Conservation (phyloP, 2,888 invertebrate species). For the Notodonta ziczac region DNA sequence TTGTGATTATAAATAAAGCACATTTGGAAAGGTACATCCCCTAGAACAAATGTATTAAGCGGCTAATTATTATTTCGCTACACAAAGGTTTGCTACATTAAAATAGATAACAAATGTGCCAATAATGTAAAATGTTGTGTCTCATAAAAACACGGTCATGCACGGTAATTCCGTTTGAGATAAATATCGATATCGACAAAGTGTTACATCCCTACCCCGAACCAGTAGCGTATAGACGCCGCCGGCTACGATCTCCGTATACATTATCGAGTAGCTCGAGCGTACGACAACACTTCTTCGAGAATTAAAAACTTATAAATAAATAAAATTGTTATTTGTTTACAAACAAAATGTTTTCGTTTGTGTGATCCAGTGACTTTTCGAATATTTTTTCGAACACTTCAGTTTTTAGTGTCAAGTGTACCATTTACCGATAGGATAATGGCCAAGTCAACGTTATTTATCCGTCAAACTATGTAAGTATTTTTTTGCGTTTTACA, state of each 20-base stretch:
- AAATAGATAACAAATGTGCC: not conserved
- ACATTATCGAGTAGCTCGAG: conserved; percentile 56
- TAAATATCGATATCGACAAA: conserved; percentile 37
- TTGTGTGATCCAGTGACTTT: conserved; percentile 39
- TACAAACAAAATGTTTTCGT: conserved; percentile 24
- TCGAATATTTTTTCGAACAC: conserved; percentile 18
- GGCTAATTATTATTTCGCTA: not conserved
- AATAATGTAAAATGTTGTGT: not conserved
- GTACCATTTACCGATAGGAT: conserved; percentile 17
- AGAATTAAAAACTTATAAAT: conserved; percentile 21
- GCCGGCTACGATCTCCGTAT: conserved; percentile 50
- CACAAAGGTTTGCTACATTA: not conserved
- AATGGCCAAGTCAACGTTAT: conserved; percentile 55
- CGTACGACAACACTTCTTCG: conserved; percentile 39
- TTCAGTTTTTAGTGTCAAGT: conserved; percentile 30
- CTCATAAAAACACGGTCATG: not conserved
- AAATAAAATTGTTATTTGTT: conserved; percentile 24
- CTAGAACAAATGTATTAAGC: not conserved
- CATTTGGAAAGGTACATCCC: too few relatives aligned
- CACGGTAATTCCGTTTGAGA: conserved; percentile 4
- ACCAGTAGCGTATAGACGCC: conserved; percentile 48
- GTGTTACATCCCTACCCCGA: conserved; percentile 47
- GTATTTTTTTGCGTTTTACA: conserved; percentile 37
- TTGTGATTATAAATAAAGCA: too few relatives aligned
- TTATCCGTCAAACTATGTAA: conserved; percentile 60